A percentile compares a stretch with the other conserved stretches of the same genome.
Conservation (phyloP, 1,140 invertebrate species). For the Stenopsyche tienmushanensis region DNA sequence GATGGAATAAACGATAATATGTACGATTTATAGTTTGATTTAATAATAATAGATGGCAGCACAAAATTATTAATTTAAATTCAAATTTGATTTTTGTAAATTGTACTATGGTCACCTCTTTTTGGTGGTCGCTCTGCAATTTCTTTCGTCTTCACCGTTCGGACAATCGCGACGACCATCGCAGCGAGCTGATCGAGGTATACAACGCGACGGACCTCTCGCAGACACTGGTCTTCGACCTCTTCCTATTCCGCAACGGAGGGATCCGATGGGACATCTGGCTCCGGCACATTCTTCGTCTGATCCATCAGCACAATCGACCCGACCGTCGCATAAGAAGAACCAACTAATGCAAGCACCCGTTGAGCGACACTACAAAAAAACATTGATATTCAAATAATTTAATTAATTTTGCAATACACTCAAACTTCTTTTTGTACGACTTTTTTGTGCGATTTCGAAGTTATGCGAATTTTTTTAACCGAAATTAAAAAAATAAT, state of each 20-base stretch:
- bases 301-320: constrained; percentile 81
- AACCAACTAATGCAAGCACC: constrained; percentile 87
- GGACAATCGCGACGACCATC: constrained; percentile 78
- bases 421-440: too few relatives aligned
- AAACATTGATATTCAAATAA: too few relatives aligned
- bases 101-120: constrained; percentile 54
- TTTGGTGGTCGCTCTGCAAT: constrained; percentile 63
- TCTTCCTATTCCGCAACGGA: constrained; percentile 25
- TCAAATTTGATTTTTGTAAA: too few relatives aligned
- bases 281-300: constrained; percentile 70
- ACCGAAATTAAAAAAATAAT: too few relatives aligned
- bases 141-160: constrained; percentile 76
- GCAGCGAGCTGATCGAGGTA: constrained; percentile 73
- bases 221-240: constrained; percentile 41
- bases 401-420: too few relatives aligned
- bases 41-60: too few relatives aligned
- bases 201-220: constrained; percentile 71
- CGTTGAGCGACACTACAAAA: constrained; percentile 70
- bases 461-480: too few relatives aligned
- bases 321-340: constrained; percentile 90
- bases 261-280: constrained; percentile 44
- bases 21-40: too few relatives aligned
- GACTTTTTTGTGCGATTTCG: too few relatives aligned
- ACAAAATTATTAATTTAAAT: too few relatives aligned
- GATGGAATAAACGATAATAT: too few relatives aligned